These are phyloP conservation scores for Coptodon bakossiorum DNA, from an alignment of 2,113 vertebrate genomes.

Conservation along the genomic window DNA sequence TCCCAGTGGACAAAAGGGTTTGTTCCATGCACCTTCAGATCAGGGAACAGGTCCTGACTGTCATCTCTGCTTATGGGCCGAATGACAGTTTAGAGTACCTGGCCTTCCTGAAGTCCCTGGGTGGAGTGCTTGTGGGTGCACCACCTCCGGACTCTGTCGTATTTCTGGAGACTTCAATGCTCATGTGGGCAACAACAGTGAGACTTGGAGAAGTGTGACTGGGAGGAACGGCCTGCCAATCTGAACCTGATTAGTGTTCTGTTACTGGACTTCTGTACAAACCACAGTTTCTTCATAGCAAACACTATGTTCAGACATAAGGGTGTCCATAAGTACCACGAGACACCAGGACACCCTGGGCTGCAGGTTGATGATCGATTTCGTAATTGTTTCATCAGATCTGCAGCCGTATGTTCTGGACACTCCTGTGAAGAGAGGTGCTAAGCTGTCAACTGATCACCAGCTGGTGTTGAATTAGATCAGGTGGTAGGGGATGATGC, in stretches of 20 bases:
- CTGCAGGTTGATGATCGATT: background rate
- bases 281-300: background rate
- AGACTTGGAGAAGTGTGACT: background rate
- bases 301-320: background rate
- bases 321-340: background rate
- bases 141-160: background rate
- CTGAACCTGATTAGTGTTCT: fast-evolving
- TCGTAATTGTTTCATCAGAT: background rate
- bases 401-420: background rate
- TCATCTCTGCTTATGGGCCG: background rate
- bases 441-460: background rate
- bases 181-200: background rate
- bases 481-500: background rate
- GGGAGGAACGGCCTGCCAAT: background rate
- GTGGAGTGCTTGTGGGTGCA: background rate
- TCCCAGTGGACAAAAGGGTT: background rate
- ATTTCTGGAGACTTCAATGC: background rate
- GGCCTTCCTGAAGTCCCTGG: background rate
- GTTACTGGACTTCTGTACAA: background rate
- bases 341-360: background rate
- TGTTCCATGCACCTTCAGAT: fast-evolving
- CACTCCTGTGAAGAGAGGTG: background rate
- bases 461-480: background rate
- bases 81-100: background rate
- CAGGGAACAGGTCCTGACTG: background rate